Percentiles rank a stretch among this genome's conserved stretches.
These are phyloP conservation scores for Phaenicophaeus curvirostris DNA, from an alignment of 2,797 vertebrate genomes.

Conservation along the genomic window DNA sequence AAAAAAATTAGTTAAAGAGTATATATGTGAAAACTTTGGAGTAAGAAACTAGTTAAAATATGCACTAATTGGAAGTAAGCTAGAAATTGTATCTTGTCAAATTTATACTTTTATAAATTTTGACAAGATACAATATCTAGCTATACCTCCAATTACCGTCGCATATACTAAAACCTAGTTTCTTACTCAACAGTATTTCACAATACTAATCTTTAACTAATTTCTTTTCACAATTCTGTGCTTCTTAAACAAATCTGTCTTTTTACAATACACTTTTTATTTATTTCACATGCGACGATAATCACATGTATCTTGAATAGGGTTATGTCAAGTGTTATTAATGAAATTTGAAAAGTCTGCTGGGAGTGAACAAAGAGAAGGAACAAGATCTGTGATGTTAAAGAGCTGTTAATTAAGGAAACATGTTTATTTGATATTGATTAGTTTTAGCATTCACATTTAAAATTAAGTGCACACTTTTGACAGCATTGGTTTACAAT, in stretches of 20 bases:
- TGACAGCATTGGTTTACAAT: not conserved
- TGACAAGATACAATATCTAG: too few relatives aligned
- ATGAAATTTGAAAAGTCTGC: conserved; percentile 54
- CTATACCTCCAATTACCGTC: too few relatives aligned
- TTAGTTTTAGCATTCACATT: conserved; percentile 41
- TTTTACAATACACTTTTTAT: too few relatives aligned
- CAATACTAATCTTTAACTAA: too few relatives aligned
- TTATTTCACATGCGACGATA: too few relatives aligned
- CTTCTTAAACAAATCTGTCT: too few relatives aligned
- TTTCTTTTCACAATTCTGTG: too few relatives aligned
- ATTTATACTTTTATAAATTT: conserved; percentile 18
- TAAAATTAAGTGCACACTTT: not conserved
- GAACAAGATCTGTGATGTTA: conserved; percentile 43
- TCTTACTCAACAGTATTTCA: too few relatives aligned
- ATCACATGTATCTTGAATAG: conserved; percentile 44
- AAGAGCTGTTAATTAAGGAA: conserved; percentile 67
- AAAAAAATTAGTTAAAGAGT: not conserved
- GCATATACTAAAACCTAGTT: too few relatives aligned
- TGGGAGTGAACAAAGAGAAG: conserved; percentile 44
- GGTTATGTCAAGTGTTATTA: conserved; percentile 58
- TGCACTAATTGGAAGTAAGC: not conserved
- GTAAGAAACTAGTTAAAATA: conserved; percentile 17
- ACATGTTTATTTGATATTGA: conserved; percentile 64
- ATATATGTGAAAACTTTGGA: not conserved
- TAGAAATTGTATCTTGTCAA: not conserved